phyloP scores from a whole-genome alignment of 2,113 vertebrate species.

The Gnathonemus echidnorhynchus region DNA sequence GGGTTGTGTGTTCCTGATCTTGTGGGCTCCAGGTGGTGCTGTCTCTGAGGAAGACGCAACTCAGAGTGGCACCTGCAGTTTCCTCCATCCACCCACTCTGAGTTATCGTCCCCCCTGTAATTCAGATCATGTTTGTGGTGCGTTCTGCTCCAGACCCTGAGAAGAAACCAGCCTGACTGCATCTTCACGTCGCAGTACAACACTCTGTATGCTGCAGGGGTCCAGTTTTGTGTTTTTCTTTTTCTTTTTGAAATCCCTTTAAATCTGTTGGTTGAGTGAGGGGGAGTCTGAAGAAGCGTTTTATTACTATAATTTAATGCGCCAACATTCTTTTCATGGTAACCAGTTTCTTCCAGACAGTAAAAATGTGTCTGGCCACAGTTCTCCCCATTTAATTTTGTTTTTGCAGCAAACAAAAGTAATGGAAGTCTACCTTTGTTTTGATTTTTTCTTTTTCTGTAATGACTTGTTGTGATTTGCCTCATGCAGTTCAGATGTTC shows the following conservation, averaged over 20 bases:
- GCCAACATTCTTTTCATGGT: neutral
- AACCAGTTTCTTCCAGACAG: neutral
- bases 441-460: neutral
- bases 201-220: neutral
- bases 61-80: neutral
- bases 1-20: neutral
- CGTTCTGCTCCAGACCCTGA: neutral
- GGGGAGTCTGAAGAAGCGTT: neutral
- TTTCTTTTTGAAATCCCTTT: neutral
- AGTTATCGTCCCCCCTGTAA: neutral
- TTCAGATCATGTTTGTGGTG: neutral
- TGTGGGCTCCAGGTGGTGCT: neutral
- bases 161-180: neutral
- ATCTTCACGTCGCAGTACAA: neutral
- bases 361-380: neutral
- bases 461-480: neutral
- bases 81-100: neutral
- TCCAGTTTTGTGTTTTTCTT: neutral
- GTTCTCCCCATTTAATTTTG: neutral
- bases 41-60: neutral
- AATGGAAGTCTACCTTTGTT: neutral
- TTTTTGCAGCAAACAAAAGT: neutral
- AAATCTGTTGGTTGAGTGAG: neutral
- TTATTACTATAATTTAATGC: neutral
- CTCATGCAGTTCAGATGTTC: conserved; percentile 11